These are phyloP conservation scores for Anguilla anguilla DNA, from an alignment of 2,797 vertebrate genomes.

Conservation along the genomic window DNA sequence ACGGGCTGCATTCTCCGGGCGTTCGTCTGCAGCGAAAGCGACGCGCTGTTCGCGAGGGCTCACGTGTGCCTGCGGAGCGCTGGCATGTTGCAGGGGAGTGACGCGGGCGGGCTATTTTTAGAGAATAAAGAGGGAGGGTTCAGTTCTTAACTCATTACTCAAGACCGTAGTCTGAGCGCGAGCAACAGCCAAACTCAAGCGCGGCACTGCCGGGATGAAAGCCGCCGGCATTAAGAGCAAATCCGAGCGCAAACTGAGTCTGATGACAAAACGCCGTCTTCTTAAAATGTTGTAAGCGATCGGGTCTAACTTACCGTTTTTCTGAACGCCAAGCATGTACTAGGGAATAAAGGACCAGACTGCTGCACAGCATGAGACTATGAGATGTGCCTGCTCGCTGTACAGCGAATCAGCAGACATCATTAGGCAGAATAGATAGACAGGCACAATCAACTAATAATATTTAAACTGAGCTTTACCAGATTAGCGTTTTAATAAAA, in stretches of 20 bases:
- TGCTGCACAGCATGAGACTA: not conserved
- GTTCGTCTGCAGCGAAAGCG: not conserved
- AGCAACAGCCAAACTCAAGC: not conserved
- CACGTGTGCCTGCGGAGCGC: not conserved
- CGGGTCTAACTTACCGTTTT: not conserved
- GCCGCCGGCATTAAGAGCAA: not conserved
- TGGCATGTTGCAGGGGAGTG: conserved; percentile 2
- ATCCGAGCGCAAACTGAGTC: not conserved
- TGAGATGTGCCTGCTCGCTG: not conserved
- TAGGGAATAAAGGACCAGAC: not conserved
- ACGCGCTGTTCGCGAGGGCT: not conserved
- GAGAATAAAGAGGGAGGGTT: conserved; percentile 3
- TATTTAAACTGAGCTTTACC: conserved; percentile 5
- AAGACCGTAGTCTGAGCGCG: not conserved
- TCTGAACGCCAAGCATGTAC: not conserved
- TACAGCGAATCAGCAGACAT: not conserved
- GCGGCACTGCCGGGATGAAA: not conserved
- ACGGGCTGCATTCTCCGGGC: not conserved
- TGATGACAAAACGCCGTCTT: not conserved
- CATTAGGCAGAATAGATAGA: not conserved
- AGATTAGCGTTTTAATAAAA: not conserved
- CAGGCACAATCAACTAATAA: not conserved
- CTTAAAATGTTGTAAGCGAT: not conserved
- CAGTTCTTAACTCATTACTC: conserved; percentile 16
- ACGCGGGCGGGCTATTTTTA: not conserved